Base-by-base conservation (phyloP, 2,888 invertebrate species). In the Lepidonotus clava region DNA sequence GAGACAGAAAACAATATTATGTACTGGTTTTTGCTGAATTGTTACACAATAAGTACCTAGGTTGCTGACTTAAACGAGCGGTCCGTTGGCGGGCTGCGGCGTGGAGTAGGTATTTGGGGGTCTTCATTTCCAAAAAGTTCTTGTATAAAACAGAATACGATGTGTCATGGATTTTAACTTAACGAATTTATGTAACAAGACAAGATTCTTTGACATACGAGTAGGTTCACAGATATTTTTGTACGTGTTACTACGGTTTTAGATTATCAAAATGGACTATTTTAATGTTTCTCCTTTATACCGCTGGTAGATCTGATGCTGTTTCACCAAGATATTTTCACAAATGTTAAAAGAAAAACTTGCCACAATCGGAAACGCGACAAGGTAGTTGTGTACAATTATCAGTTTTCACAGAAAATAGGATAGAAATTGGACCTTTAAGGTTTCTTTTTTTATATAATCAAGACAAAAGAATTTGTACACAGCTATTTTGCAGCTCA, bases 311-410 rank as follows among this genome's bases (percentile, higher is more conserved):
- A 71, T 71, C 71, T 71, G 71, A 71, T 5, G 71, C 38, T 6
- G 71, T 34, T 71, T 34, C 71, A 34, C 5, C 18, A 38, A 34
- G 1, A 71, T 71, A 34, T 71, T 14, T 71, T 34, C 34, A 71
- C 71, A 66, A n/a, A n/a, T n/a, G n/a, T n/a, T n/a, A n/a, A n/a
- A n/a, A n/a, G n/a, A n/a, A n/a, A n/a, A n/a, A n/a, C n/a, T n/a
- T n/a, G n/a, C n/a, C n/a, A n/a, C n/a, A n/a, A n/a, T n/a, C n/a
- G 41, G 28, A 80, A 6, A 32, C 1, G 6, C 18, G 34, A 18
- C 80, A 41, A 80, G 41, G 41, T 80, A 80, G 80, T 80, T 80
- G 80, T 80, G 80, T 32, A 38, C 71, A 71, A 21, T 61, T 4
- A 61, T 61, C 61, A 14, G 61, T 11, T 53, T n/a, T 53, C 53